Evolutionary conservation across 2,888 invertebrate genomes (phyloP).

Genomic region (Iselma pallidipennis): DNA sequence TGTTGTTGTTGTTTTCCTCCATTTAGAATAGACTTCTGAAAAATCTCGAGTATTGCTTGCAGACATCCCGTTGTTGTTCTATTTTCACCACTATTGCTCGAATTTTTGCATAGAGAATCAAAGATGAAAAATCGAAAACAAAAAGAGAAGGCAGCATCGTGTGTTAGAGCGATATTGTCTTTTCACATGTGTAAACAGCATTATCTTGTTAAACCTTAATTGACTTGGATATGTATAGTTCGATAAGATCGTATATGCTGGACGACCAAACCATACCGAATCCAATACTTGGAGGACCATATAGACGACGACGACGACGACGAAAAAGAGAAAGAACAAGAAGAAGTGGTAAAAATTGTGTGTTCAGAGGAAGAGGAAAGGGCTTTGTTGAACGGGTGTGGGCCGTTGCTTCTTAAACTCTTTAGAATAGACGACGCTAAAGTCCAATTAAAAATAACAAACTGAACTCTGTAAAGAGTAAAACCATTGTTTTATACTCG

Average conservation of each 20-base stretch:
- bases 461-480: background rate
- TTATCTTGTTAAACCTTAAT: conserved; percentile 28
- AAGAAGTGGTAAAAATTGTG: too few species aligned
- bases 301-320: too few species aligned
- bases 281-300: conserved; percentile 1
- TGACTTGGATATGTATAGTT: conserved; percentile 22
- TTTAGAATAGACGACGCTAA: background rate
- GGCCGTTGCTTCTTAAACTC: background rate
- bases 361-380: too few species aligned
- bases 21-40: background rate
- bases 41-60: background rate
- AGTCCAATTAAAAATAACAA: background rate
- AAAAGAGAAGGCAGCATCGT: background rate
- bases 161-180: conserved; percentile 16
- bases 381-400: background rate
- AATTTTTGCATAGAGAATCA: background rate
- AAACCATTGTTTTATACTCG: background rate
- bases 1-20: conserved; percentile 1
- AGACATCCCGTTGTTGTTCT: conserved; percentile 12
- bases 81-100: background rate
- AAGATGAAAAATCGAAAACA: background rate
- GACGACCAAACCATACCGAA: conserved; percentile 12
- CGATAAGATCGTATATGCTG: conserved; percentile 16
- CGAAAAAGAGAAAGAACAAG: too few species aligned
- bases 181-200: conserved; percentile 28